Base-by-base conservation (phyloP, 2,888 invertebrate genomes). In the Psococerastis gibbosa region DNA sequence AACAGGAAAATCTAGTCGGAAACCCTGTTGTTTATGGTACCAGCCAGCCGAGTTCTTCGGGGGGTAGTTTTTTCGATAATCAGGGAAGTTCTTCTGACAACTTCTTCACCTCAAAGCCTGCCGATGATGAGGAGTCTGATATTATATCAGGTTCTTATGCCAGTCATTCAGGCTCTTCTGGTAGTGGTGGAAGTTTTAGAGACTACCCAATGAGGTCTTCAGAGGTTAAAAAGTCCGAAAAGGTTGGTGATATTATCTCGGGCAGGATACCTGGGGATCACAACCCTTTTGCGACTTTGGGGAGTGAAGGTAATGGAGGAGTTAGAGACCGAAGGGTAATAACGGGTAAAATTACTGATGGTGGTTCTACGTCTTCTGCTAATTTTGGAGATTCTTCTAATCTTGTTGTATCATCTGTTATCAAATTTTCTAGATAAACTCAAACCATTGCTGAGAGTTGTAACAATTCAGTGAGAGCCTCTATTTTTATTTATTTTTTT, bases 361-460 rank as follows among this genome's bases (percentile, higher is more conserved):
- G n/a, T 38, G 17, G 22, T 17, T 20, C 27, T 11, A 27, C 27
- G 11, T 27, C 27, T 11, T 9, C 20, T 5, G 8, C n/a, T 5
- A 38, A 38, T n/a, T 18, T 38, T 18, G 38, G 38, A 5, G 38
- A 38, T 18, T n/a, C 18, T 9, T 38, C 38, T 3, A 38, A 38
- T 38, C 20, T 38, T 18, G 38, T 38, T 22, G 38, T 38, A 18
- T 38, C 38, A 6, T 38, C 38, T 20, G 38, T 38, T 13, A 38
- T 38, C 11, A 38, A 38, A 20, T 38, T 38, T 17, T 38, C 38
- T 38, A 27, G 27, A 11, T 27, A 27, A 27, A n/a, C n/a, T n/a
- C n/a, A n/a, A n/a, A n/a, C n/a, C n/a, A n/a, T n/a, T n/a, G n/a
- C n/a, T n/a, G n/a, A n/a, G n/a, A n/a, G n/a, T n/a, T n/a, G n/a